These are phyloP conservation scores for Furcifer pardalis DNA, from an alignment of 2,797 vertebrate species.

Conservation along the genomic window DNA sequence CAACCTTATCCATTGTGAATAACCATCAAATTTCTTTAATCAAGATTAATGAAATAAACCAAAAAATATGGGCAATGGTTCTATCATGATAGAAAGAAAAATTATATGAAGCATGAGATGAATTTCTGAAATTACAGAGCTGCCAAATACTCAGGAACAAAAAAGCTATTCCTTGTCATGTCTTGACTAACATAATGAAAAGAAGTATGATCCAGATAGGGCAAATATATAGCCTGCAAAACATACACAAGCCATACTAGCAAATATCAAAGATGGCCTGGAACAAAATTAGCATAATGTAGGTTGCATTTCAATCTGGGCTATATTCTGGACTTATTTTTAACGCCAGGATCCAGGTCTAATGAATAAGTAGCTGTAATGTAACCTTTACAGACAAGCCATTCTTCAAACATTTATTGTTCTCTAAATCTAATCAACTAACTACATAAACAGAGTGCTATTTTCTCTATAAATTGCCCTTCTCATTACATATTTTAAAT, in stretches of 20 bases:
- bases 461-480: background rate
- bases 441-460: background rate
- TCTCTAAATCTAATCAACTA: background rate
- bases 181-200: slow-evolving; percentile 58
- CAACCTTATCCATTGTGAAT: slow-evolving; percentile 61
- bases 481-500: no score
- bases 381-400: background rate
- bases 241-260: slow-evolving; percentile 49
- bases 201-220: slow-evolving; percentile 49
- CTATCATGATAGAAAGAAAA: slow-evolving; percentile 61
- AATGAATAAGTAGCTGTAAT: background rate
- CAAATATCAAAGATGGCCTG: slow-evolving; percentile 23
- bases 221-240: slow-evolving; percentile 43
- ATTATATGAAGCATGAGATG: slow-evolving; percentile 45
- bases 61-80: slow-evolving; percentile 61
- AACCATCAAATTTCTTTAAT: slow-evolving; percentile 72
- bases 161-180: slow-evolving; percentile 49
- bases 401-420: background rate
- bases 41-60: slow-evolving; percentile 71
- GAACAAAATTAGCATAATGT: background rate
- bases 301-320: background rate
- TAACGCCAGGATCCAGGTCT: background rate
- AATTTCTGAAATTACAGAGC: slow-evolving; percentile 51
- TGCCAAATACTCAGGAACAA: slow-evolving; percentile 59
- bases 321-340: background rate